These are phyloP conservation scores for Neria commutata DNA, from an alignment of 2,888 invertebrate genomes.

Conservation along the genomic window DNA sequence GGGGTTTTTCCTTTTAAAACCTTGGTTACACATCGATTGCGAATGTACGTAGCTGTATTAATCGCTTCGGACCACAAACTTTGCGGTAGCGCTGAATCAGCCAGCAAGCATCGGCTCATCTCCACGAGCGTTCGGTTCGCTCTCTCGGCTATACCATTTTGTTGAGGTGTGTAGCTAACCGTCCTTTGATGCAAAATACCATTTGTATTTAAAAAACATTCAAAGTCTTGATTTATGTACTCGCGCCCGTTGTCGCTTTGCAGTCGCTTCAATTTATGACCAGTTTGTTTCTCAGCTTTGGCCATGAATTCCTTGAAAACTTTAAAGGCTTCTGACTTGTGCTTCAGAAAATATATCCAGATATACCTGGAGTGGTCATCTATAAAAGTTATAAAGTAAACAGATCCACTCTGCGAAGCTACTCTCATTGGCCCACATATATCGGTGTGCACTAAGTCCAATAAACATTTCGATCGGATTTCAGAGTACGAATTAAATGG, in stretches of 20 bases:
- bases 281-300: background rate
- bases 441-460: conserved; percentile 23
- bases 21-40: conserved; percentile 31
- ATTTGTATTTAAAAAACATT: conserved; percentile 18
- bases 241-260: conserved; percentile 14
- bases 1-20: conserved; percentile 26
- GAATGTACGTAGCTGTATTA: conserved; percentile 30
- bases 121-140: conserved; percentile 33
- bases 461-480: conserved; percentile 3
- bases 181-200: conserved; percentile 32
- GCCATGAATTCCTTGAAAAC: conserved; percentile 18
- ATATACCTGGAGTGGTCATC: conserved; percentile 17
- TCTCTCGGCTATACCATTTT: conserved; percentile 36
- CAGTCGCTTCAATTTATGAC: conserved; percentile 8
- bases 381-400: conserved; percentile 23
- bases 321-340: conserved; percentile 24
- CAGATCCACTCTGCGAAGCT: conserved; percentile 10
- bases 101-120: conserved; percentile 31
- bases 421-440: conserved; percentile 21
- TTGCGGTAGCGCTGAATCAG: conserved; percentile 23
- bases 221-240: conserved; percentile 22
- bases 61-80: conserved; percentile 32
- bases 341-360: conserved; percentile 18
- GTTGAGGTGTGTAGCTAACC: conserved; percentile 30
- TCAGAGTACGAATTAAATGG: conserved; percentile 8